Base-by-base conservation (phyloP, 2,888 invertebrate genomes). In the Invenusta paracnida region DNA sequence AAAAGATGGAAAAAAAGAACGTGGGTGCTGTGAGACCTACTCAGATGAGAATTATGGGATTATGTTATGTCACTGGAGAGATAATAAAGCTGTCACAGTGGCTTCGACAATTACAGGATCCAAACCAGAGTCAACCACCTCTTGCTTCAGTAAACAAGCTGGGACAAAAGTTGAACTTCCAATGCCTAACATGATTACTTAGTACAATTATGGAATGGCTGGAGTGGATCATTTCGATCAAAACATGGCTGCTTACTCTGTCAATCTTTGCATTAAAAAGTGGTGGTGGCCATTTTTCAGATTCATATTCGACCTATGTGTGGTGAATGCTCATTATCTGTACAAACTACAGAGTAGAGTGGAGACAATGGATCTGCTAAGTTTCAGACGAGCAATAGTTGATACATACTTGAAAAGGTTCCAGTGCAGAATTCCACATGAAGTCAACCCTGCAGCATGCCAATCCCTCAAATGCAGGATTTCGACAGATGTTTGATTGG, bases 371-470 rank as follows among this genome's bases (percentile, higher is more conserved):
- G 48, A 82, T 82, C 83, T 82, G 23, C 30, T 82, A 23, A 23
- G 28, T 28, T 82, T 82, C 83, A 23, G 83, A 29, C 83, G 83
- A 82, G 27, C 83, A 29, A 82, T 82, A 27, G 83, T 82, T n/a
- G 83, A 82, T 30, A 30, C 23, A 17, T 82, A 82, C 48, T 82
- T 82, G 28, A 82, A 82, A 82, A 25, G 83, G 83, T 82, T 28
- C 30, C 48, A 29, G 29, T 28, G 23, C 25, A 28, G 23, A 25
- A 23, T 25, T 23, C 23, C 28, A 28, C 29, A n/a, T 23, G 23
- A 23, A 82, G 2, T 82, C 29, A 82, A 2, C 28, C 83, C 83
- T 82, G 48, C 30, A 82, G 2, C 83, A n/a, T 29, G 83, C 29
- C 83, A 82, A 29, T 25, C 27, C 23, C 25, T 82, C 30, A 29